Evolutionary conservation across 1,140 invertebrate genomes (phyloP), one percentile per base, ranked within the genome.

Genomic region (Ceratina australensis): DNA sequence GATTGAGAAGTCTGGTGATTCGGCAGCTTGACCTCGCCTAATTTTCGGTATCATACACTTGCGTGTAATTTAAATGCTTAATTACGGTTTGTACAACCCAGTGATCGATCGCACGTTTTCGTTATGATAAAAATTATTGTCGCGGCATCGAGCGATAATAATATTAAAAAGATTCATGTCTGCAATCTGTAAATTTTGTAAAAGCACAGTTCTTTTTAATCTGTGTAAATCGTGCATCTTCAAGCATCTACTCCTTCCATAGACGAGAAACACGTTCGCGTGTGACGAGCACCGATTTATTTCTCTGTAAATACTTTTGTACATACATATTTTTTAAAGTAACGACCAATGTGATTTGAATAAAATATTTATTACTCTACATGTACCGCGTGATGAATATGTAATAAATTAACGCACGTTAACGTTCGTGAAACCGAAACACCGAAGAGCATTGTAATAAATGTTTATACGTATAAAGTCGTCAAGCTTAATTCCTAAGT

Each of bases 281-380:
- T 15, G 56, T 13, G 57, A 56, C 20, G 13, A 74, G 26, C 71
- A 50, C 59, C 80, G 22, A 20, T 67, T 83, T 80, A 49, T 86
- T 86, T 79, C 71, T 82, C 78, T 86, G 83, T 86, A 85, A 72
- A 86, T 85, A 86, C 64, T 83, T 85, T 75, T 86, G 74, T 86
- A 84, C 57, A 86, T 85, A 85, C 83, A 74, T 42, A 42, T 42
- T 33, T 2, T 3, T 79, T 82, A 80, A 50, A 65, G 49, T 80
- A 85, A 78, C 60, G 67, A 85, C 81, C 80, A 85, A 86, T 78
- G 64, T 82, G 72, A 82, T 78, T 83, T 72, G 61, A 85, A 85
- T 83, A 85, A 86, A 86, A 68, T 86, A 86, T 86, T 86, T 86
- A 86, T 86, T 86, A 81, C 50, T 50, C 69, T 26, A 33, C 49